A percentile compares a stretch with the other conserved stretches of the same genome.
These are phyloP conservation scores for Synergus itoensis DNA, from an alignment of 2,888 invertebrate species.

Conservation along the genomic window DNA sequence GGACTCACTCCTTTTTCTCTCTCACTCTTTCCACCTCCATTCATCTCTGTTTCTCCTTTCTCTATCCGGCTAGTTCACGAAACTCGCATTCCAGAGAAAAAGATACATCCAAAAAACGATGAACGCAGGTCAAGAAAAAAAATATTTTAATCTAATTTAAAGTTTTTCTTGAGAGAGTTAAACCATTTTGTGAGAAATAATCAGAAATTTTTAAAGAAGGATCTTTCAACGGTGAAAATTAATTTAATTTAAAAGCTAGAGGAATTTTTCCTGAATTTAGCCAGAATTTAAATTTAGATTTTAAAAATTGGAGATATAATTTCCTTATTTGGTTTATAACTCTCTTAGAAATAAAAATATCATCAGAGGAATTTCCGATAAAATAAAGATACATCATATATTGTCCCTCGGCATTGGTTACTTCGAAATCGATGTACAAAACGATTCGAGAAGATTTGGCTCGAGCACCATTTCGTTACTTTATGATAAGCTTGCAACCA, in stretches of 20 bases:
- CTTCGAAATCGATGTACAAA: conserved; percentile 19
- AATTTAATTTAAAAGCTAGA: neutral
- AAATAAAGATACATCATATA: neutral
- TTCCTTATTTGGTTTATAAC: neutral
- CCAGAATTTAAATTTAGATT: too few species aligned
- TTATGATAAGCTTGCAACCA: conserved; percentile 28
- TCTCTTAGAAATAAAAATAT: neutral
- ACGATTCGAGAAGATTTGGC: conserved; percentile 29
- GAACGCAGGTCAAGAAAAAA: conserved; percentile 46
- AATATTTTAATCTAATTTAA: neutral
- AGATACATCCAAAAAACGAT: conserved; percentile 43
- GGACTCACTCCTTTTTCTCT: conserved; percentile 55
- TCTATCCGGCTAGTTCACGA: conserved; percentile 44
- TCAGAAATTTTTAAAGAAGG: neutral
- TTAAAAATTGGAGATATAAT: neutral
- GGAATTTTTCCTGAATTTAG: neutral
- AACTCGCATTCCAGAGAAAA: conserved; percentile 44
- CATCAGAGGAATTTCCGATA: neutral
- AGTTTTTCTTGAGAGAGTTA: neutral
- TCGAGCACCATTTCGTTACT: conserved; percentile 30
- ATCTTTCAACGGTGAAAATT: neutral
- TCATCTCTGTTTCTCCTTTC: conserved; percentile 38
- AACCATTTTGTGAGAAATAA: neutral
- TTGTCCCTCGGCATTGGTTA: neutral
- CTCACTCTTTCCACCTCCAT: conserved; percentile 54